phyloP scores from a whole-genome alignment of 2,888 invertebrate genomes.

The Palloptera scutellata region DNA sequence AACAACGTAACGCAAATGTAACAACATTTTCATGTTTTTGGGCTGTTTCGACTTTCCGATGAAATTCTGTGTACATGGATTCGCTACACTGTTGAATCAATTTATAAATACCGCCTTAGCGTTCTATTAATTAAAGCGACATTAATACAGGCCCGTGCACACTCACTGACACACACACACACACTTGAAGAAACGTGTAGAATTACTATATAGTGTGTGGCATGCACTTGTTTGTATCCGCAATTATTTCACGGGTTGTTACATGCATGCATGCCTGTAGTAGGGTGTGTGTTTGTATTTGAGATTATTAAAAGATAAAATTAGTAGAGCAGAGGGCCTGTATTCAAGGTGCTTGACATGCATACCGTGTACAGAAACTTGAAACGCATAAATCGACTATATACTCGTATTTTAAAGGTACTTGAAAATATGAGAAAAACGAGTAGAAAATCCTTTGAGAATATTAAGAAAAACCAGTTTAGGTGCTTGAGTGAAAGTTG shows the following conservation, averaged over 20 bases:
- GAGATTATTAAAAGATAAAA: slow-evolving; percentile 10
- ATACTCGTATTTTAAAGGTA: no score
- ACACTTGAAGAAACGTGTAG: neutral
- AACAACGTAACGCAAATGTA: neutral
- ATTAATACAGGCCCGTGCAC: slow-evolving; percentile 22
- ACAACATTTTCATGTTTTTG: no score
- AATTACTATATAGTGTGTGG: neutral
- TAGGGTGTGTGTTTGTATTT: neutral
- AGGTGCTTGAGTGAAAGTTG: no score
- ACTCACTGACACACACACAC: neutral
- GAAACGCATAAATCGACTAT: no score
- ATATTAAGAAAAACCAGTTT: no score
- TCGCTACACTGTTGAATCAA: slow-evolving; percentile 26
- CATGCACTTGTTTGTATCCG: neutral
- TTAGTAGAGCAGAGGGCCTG: neutral
- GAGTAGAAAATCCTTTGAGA: no score
- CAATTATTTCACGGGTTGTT: neutral
- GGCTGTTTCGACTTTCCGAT: neutral
- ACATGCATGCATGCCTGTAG: neutral
- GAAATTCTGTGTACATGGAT: neutral
- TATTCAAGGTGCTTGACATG: neutral
- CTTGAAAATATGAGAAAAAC: no score
- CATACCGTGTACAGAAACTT: no score
- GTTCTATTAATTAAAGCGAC: slow-evolving; percentile 29
- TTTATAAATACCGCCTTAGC: slow-evolving; percentile 29